Conservation (phyloP, 2,797 vertebrate species). For the Zalophus californianus region DNA sequence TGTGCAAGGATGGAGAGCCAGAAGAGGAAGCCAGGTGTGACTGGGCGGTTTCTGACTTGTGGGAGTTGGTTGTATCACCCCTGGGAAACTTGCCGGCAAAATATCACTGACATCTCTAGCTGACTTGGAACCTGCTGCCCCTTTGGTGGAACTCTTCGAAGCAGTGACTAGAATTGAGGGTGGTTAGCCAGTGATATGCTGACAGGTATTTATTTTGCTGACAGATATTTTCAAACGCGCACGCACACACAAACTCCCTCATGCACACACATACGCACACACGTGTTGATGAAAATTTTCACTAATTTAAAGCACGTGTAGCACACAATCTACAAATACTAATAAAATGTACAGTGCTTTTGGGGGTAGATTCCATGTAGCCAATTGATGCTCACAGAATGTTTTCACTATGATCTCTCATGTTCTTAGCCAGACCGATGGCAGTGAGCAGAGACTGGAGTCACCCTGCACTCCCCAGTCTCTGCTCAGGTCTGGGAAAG, state of each 20-base stretch:
- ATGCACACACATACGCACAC: rapidly evolving
- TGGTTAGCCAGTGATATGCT: neutral
- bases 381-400: neutral
- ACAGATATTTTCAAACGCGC: neutral
- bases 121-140: neutral
- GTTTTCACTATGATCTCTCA: neutral
- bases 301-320: neutral
- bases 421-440: neutral
- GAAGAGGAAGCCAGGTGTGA: neutral
- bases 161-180: constrained; percentile 1
- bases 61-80: neutral
- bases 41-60: neutral
- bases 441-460: neutral
- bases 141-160: neutral
- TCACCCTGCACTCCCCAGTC: neutral
- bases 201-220: neutral
- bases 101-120: neutral
- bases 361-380: neutral
- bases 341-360: neutral
- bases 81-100: neutral
- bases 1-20: neutral
- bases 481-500: neutral
- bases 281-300: neutral
- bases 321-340: neutral
- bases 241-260: neutral